Conservation (phyloP, 1,140 invertebrate species). For the Drosophila azteca region DNA sequence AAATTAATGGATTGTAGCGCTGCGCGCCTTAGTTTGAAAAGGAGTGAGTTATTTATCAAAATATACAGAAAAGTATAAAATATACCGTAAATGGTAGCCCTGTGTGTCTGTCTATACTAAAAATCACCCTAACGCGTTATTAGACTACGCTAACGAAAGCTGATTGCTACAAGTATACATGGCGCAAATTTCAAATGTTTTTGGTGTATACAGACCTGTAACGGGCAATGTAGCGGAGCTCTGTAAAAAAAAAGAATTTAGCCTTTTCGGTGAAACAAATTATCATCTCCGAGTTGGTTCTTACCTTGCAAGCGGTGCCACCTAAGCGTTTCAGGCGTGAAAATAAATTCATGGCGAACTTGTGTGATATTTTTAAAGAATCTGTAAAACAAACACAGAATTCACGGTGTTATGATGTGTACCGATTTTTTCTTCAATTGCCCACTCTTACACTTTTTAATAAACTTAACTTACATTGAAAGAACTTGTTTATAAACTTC, state of each 20-base stretch:
- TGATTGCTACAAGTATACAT: not conserved
- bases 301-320: conserved; percentile 47
- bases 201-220: conserved; percentile 40
- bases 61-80: too few species aligned
- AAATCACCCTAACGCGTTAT: not conserved
- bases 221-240: conserved; percentile 64
- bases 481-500: not conserved
- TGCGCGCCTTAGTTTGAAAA: too few species aligned
- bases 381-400: not conserved
- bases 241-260: conserved; percentile 29
- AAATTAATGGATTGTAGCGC: too few species aligned
- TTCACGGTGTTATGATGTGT: too few species aligned
- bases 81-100: too few species aligned
- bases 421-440: too few species aligned
- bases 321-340: conserved; percentile 56
- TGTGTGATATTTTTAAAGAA: not conserved
- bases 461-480: conserved; percentile 9
- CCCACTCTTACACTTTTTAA: not conserved
- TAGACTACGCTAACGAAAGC: not conserved
- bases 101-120: not conserved
- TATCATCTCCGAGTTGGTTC: not conserved
- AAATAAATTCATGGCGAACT: conserved; percentile 52
- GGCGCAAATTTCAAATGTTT: conserved; percentile 8
- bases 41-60: too few species aligned
- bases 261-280: too few species aligned